Percentiles rank a stretch among this genome's conserved stretches.
Evolutionary conservation across 1,140 invertebrate species (phyloP).

Genomic region (Dendroctonus ponderosae): DNA sequence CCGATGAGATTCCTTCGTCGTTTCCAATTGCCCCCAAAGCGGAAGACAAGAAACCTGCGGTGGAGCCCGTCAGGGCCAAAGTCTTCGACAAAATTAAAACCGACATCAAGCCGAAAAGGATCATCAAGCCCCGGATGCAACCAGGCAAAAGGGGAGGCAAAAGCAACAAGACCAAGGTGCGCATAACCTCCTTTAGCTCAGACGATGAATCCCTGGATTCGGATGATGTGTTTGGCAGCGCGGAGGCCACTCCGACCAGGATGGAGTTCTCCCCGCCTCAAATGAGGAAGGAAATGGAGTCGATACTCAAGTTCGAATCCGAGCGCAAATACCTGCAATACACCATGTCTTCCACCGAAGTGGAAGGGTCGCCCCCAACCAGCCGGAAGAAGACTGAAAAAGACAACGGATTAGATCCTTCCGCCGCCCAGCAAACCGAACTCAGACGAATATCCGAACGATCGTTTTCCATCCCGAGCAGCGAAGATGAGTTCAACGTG

Average conservation of each 20-base stretch:
- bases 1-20: constrained; percentile 30
- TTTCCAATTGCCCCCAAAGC: constrained; percentile 30
- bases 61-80: constrained; percentile 44
- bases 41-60: constrained; percentile 35
- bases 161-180: constrained; percentile 62
- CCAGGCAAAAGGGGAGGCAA: constrained; percentile 56
- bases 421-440: constrained; percentile 59
- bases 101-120: constrained; percentile 55
- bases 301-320: constrained; percentile 66
- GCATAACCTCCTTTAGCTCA: constrained; percentile 69
- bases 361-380: constrained; percentile 68
- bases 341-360: constrained; percentile 71
- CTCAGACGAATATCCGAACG: constrained; percentile 65
- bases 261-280: constrained; percentile 69
- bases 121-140: constrained; percentile 56
- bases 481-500: constrained; percentile 61
- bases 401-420: constrained; percentile 59
- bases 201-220: constrained; percentile 70
- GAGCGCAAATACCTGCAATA: constrained; percentile 67
- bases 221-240: constrained; percentile 69
- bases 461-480: constrained; percentile 68
- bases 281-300: constrained; percentile 68
- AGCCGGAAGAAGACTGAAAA: constrained; percentile 60
- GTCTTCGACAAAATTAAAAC: constrained; percentile 51
- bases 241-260: constrained; percentile 65